Evolutionary conservation across 2,888 invertebrate genomes (phyloP).

Genomic region (Xestia sexstrigata): DNA sequence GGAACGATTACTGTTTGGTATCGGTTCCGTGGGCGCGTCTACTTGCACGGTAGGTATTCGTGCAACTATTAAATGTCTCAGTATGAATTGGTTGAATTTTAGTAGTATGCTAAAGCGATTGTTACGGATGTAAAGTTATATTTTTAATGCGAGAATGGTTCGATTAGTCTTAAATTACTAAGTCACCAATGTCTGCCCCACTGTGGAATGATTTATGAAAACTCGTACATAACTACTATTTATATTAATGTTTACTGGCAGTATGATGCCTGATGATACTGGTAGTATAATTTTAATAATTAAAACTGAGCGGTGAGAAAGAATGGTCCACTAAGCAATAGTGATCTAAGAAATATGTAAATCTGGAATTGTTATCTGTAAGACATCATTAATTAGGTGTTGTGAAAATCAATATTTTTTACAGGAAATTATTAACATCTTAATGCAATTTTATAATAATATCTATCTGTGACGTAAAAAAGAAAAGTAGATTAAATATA

Average conservation of each 20-base stretch:
- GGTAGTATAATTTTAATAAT: conserved; percentile 16
- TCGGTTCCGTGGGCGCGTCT: conserved; percentile 30
- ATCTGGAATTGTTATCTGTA: conserved; percentile 54
- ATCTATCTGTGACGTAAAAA: conserved; percentile 22
- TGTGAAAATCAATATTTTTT: conserved; percentile 56
- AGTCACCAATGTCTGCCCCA: conserved; percentile 47
- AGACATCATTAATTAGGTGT: conserved; percentile 49
- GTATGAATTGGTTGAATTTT: conserved; percentile 52
- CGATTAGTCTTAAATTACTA: conserved; percentile 39
- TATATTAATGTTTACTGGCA: conserved; percentile 20
- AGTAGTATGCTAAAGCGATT: conserved; percentile 68
- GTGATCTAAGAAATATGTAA: conserved; percentile 35
- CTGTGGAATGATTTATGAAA: conserved; percentile 25
- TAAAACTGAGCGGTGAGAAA: conserved; percentile 15
- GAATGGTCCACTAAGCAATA: conserved; percentile 54
- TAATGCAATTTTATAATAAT: conserved; percentile 34
- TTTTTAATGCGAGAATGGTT: conserved; percentile 59
- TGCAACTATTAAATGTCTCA: conserved; percentile 43
- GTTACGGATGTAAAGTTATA: conserved; percentile 68
- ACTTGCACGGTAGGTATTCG: conserved; percentile 26
- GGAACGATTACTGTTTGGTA: conserved; percentile 35
- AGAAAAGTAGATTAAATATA: conserved; percentile 13
- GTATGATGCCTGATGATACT: conserved; percentile 12
- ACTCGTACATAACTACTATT: conserved; percentile 24
- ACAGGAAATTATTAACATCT: conserved; percentile 42